Percentiles rank a stretch among this genome's conserved stretches.
phyloP scores from a whole-genome alignment of 1,140 invertebrate species.

The Bombus pyrosoma region DNA sequence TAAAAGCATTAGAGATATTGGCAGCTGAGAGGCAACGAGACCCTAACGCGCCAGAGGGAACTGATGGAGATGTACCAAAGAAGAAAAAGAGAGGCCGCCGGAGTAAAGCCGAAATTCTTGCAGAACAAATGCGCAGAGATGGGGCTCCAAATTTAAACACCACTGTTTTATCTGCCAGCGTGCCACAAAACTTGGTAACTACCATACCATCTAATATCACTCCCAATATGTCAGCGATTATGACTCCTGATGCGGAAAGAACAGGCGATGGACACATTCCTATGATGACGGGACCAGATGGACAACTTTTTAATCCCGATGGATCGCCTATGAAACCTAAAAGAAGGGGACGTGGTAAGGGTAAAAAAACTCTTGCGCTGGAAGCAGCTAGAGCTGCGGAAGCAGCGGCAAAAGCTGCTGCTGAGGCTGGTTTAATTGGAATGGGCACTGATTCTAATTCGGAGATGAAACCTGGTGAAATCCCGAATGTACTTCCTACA shows the following conservation, averaged over 20 bases:
- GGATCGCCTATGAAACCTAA: constrained; percentile 80
- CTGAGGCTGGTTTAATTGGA: constrained; percentile 64
- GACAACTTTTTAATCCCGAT: constrained; percentile 76
- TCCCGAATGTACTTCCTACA: constrained; percentile 76
- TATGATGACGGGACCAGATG: constrained; percentile 69
- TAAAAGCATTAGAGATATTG: constrained; percentile 82
- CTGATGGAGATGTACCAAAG: constrained; percentile 78
- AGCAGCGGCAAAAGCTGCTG: constrained; percentile 74
- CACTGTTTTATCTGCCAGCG: constrained; percentile 17
- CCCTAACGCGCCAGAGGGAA: constrained; percentile 72
- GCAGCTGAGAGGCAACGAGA: constrained; percentile 77
- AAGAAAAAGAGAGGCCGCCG: constrained; percentile 80
- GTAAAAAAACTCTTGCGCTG: constrained; percentile 83
- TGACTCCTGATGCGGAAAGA: constrained; percentile 63
- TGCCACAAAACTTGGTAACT: constrained; percentile 47
- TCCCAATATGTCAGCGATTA: constrained; percentile 39
- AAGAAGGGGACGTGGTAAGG: constrained; percentile 82
- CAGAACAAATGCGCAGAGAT: constrained; percentile 80
- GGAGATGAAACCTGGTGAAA: constrained; percentile 73
- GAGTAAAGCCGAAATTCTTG: constrained; percentile 81
- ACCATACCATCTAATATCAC: constrained; percentile 54
- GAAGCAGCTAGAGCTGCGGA: constrained; percentile 81
- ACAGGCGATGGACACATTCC: constrained; percentile 61
- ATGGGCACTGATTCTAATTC: constrained; percentile 76
- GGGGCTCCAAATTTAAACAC: constrained; percentile 60